Evolutionary conservation across 2,797 vertebrate genomes (phyloP).

Genomic region (Threskiornis aethiopicus): DNA sequence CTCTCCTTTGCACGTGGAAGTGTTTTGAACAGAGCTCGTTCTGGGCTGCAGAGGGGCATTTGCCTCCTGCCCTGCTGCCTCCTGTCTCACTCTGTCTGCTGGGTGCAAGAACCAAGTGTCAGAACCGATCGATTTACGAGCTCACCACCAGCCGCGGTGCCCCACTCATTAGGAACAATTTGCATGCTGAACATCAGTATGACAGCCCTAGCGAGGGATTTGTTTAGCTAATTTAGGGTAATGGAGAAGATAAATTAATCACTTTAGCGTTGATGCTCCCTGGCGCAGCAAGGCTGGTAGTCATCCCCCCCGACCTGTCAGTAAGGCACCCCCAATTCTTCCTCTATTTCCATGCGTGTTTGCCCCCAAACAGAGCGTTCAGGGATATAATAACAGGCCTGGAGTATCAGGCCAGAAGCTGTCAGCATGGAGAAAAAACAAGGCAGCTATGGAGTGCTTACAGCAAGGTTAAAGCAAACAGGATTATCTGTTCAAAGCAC

Average conservation of each 20-base stretch:
- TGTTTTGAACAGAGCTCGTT: neutral
- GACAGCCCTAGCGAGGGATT: constrained; percentile 73
- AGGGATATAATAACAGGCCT: neutral
- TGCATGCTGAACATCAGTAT: constrained; percentile 68
- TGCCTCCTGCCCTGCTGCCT: neutral
- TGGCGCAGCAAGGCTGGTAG: neutral
- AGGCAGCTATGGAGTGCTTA: neutral
- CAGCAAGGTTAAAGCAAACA: constrained; percentile 48
- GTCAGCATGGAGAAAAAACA: neutral
- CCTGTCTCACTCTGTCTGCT: neutral
- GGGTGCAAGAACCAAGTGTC: neutral
- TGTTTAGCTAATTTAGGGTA: constrained; percentile 76
- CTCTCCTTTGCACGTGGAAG: neutral
- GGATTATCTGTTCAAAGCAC: neutral
- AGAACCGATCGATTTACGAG: constrained; percentile 28
- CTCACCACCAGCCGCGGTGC: constrained; percentile 21
- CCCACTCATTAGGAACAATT: constrained; percentile 72
- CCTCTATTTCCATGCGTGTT: neutral
- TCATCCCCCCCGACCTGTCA: neutral
- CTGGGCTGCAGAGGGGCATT: neutral
- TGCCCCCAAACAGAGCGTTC: neutral
- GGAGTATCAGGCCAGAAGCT: neutral
- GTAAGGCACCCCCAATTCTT: neutral
- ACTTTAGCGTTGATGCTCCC: constrained; percentile 24
- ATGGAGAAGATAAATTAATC: constrained; percentile 75